phyloP scores from a whole-genome alignment of 2,888 invertebrate species.

The Desoria tigrina region DNA sequence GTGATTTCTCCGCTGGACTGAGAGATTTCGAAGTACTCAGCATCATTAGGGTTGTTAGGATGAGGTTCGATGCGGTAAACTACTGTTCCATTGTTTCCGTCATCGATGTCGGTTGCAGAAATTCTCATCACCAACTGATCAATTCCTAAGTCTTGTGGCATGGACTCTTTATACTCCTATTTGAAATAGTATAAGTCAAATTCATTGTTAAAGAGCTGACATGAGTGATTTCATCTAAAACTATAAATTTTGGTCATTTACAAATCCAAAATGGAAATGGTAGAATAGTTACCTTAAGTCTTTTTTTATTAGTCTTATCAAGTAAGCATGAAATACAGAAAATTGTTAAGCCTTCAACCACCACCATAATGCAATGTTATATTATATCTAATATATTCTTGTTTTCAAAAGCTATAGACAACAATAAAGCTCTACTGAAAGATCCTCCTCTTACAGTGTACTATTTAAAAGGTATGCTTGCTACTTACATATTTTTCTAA shows the following conservation, averaged over 20 bases:
- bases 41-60: constrained; percentile 58
- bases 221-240: too few species aligned
- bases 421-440: too few species aligned
- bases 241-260: too few species aligned
- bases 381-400: too few species aligned
- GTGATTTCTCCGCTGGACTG: constrained; percentile 80
- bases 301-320: constrained; percentile 3
- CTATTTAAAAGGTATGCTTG: too few species aligned
- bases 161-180: constrained; percentile 71
- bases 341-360: too few species aligned
- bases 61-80: constrained; percentile 63
- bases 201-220: too few species aligned
- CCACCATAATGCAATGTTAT: too few species aligned
- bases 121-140: constrained; percentile 80
- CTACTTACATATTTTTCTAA: constrained; percentile 76
- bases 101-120: constrained; percentile 89
- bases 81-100: constrained; percentile 85
- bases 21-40: constrained; percentile 77
- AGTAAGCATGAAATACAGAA: constrained; percentile 9
- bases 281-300: neutral
- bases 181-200: constrained; percentile 48
- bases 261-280: neutral
- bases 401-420: too few species aligned
- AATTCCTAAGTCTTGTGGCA: constrained; percentile 75
- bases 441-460: too few species aligned